Conservation (phyloP, 1,140 invertebrate genomes). For the Drosophila obscura region DNA sequence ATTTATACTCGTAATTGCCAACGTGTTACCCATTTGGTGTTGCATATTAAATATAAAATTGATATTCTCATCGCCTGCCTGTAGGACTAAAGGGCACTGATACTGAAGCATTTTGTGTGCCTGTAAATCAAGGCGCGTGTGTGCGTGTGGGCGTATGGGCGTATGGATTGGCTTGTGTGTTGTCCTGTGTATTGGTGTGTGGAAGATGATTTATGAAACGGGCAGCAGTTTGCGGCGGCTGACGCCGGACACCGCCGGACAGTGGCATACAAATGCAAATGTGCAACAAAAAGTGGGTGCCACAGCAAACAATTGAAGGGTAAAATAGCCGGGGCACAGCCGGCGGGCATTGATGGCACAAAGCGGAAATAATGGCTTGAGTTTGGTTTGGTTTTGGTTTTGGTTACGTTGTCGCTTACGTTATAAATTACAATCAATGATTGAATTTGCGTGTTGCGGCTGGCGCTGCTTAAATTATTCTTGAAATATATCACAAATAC, state of each 20-base stretch:
- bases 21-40: not conserved
- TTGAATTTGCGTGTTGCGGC: slow-evolving; percentile 59
- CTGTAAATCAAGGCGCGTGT: slow-evolving; percentile 54
- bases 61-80: slow-evolving; percentile 25
- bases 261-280: slow-evolving; percentile 42
- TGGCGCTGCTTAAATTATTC: slow-evolving; percentile 37
- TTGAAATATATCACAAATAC: slow-evolving; percentile 15
- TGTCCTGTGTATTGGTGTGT: slow-evolving; percentile 7
- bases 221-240: slow-evolving; percentile 50
- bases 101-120: slow-evolving; percentile 42
- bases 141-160: not conserved
- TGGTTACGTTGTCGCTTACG: slow-evolving; percentile 34
- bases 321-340: slow-evolving; percentile 24
- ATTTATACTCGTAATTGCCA: too few species aligned
- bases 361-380: slow-evolving; percentile 74
- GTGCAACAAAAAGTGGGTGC: slow-evolving; percentile 29
- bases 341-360: slow-evolving; percentile 41
- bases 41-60: slow-evolving; percentile 39
- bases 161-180: not conserved
- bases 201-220: slow-evolving; percentile 71
- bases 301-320: slow-evolving; percentile 8
- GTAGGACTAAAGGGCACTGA: slow-evolving; percentile 7
- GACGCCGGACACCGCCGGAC: slow-evolving; percentile 27
- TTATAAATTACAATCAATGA: slow-evolving; percentile 72
- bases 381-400: slow-evolving; percentile 31